Conservation (phyloP, 2,797 vertebrate species). For the Syngnathus rostellatus region DNA sequence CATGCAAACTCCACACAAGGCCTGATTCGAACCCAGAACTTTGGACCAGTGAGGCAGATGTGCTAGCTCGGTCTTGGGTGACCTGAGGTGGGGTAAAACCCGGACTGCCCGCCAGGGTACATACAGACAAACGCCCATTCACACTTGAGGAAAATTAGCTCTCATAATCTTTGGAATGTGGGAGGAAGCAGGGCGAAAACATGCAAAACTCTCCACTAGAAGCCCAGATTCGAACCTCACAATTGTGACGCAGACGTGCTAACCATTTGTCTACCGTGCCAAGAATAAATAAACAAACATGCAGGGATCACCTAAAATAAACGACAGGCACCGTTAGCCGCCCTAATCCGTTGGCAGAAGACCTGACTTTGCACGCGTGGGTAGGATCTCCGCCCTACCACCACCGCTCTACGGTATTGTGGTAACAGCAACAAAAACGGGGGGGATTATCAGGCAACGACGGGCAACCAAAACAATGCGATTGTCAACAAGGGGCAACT, state of each 20-base stretch:
- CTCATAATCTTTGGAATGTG: background rate
- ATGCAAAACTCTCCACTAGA: background rate
- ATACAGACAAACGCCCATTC: no score
- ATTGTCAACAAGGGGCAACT: slow-evolving; percentile 1
- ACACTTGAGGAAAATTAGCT: no score
- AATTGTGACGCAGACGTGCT: background rate
- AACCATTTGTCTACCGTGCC: background rate
- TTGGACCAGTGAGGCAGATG: no score
- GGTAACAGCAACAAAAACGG: background rate
- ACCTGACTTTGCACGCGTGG: background rate
- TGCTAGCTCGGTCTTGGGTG: no score
- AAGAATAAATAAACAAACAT: background rate
- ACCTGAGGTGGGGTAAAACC: no score
- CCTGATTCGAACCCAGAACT: no score
- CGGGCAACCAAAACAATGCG: background rate
- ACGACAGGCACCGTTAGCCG: background rate
- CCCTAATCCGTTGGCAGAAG: background rate
- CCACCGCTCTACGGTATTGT: background rate
- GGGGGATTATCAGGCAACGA: background rate
- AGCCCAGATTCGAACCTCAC: background rate
- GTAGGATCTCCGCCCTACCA: no score
- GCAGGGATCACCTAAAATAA: background rate
- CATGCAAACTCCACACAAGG: no score
- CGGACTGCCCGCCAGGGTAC: no score
- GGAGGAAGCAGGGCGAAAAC: background rate